A percentile compares a stretch with the other conserved stretches of the same genome.
phyloP scores from a whole-genome alignment of 2,113 vertebrate genomes.

The Misgurnus mizolepis region DNA sequence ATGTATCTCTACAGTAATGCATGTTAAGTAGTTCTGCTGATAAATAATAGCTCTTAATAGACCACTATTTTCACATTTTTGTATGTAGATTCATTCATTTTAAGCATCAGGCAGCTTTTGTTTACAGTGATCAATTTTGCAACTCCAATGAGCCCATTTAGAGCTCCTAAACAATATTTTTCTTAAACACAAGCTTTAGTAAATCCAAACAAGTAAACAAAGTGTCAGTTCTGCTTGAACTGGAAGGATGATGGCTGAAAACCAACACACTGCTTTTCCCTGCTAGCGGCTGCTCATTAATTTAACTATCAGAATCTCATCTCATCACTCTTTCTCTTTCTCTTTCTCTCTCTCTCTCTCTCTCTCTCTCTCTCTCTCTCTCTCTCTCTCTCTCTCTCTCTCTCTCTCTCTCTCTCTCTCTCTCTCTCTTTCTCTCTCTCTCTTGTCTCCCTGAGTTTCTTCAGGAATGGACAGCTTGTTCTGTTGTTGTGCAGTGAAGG shows the following conservation, averaged over 20 bases:
- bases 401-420: background rate
- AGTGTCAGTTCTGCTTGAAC: constrained; percentile 35
- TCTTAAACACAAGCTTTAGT: constrained; percentile 23
- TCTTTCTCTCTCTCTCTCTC: constrained; percentile 18
- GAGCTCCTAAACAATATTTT: constrained; percentile 33
- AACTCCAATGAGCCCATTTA: constrained; percentile 15
- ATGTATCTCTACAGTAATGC: too few relatives aligned
- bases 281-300: constrained; percentile 35
- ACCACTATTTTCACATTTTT: too few relatives aligned
- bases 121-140: constrained; percentile 46
- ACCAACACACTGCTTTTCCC: constrained; percentile 19
- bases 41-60: too few relatives aligned
- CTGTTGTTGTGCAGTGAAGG: constrained; percentile 34
- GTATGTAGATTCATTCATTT: constrained; percentile 30
- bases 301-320: constrained; percentile 31
- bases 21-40: too few relatives aligned
- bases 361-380: constrained; percentile 12
- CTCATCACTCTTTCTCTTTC: background rate
- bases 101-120: constrained; percentile 30
- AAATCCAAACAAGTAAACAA: constrained; percentile 35
- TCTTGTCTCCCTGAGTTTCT: background rate
- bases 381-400: background rate
- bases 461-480: constrained; percentile 34
- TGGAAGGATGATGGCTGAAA: constrained; percentile 6
- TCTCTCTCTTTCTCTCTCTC: too few relatives aligned